Evolutionary conservation across 92 coral and sea anemone genomes (phyloP).

Genomic region (Hydrozoanthus gracilis): DNA sequence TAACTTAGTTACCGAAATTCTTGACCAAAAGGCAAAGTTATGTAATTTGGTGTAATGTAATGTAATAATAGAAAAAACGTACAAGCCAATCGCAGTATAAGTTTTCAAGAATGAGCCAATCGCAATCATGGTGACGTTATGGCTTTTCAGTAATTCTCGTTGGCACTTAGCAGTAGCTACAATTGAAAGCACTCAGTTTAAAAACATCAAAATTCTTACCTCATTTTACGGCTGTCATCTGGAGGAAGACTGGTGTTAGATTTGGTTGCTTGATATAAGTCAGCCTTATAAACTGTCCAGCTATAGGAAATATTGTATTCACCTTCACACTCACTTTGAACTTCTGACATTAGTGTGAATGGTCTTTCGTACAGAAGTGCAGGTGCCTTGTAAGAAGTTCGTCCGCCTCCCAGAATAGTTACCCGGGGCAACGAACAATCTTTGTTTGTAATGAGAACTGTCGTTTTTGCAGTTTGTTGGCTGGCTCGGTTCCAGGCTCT

Average conservation of each 20-base stretch:
- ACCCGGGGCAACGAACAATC: constrained; percentile 68
- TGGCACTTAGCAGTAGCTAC: neutral
- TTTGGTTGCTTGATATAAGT: constrained; percentile 45
- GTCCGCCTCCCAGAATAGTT: constrained; percentile 75
- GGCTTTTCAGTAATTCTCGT: too few species aligned
- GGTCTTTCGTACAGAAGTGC: constrained; percentile 61
- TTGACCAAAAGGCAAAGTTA: too few species aligned
- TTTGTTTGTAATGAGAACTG: constrained; percentile 64
- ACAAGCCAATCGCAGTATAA: too few species aligned
- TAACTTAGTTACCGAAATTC: too few species aligned
- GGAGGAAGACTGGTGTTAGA: constrained; percentile 76
- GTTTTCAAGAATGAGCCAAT: too few species aligned
- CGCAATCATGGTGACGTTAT: too few species aligned
- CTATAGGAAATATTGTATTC: constrained; percentile 48
- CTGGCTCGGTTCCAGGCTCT: constrained; percentile 72
- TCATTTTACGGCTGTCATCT: constrained; percentile 53
- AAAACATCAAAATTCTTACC: constrained; percentile 41
- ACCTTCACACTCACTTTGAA: constrained; percentile 49
- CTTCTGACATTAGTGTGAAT: constrained; percentile 72
- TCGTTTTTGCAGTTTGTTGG: constrained; percentile 50
- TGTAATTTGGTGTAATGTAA: too few species aligned
- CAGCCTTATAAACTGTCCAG: constrained; percentile 79
- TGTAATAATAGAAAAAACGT: too few species aligned
- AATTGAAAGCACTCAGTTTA: neutral
- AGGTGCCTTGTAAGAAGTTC: constrained; percentile 45